Base-by-base conservation (phyloP, 2,888 invertebrate genomes). In the Drosophila basisetae region DNA sequence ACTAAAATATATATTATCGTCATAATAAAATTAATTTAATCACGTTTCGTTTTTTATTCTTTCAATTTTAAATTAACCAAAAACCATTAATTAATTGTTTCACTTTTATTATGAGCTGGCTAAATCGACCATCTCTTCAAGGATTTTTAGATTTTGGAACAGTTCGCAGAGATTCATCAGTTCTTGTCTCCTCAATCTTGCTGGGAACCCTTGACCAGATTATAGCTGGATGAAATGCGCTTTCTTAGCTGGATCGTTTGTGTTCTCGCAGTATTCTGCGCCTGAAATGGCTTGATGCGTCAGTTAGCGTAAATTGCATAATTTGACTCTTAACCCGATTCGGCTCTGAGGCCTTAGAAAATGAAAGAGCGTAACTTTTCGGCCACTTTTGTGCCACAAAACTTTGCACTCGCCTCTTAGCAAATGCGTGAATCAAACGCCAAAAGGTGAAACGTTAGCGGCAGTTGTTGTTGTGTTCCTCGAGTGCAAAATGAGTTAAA, bases 401-500 rank as follows among this genome's bases (percentile, higher is more conserved):
- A 89, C 83, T 86, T 89, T 73, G 71, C 69, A 80, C 80, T 86
- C 67, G 72, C 54, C 80, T 80, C 47, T 90, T 84, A 71, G 76
- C 52, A 71, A 70, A 70, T 65, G 63, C 68, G 37, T 58, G 73
- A 68, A 68, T 69, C 58, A 59, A 73, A 59, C 65, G 70, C 47
- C 55, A 76, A 86, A 79, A 87, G 84, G 74, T 76, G 80, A 83
- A 85, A 63, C 16, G 66, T 47, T 78, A 43, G 67, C 69, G 43
- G 68, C 71, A 56, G 56, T 69, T 71, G 64, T 78, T 69, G 70
- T 76, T 84, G 64, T 74, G 68, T 73, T 76, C 54, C 68, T 81
- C 79, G 68, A 87, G 86, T 88, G 81, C 72, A 88, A 90, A 90
- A 90, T 85, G 78, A 88, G 90, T 83, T 89, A 78, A 83, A 79